Evolutionary conservation across 2,113 vertebrate species (phyloP).

Genomic region (Salvator merianae): DNA sequence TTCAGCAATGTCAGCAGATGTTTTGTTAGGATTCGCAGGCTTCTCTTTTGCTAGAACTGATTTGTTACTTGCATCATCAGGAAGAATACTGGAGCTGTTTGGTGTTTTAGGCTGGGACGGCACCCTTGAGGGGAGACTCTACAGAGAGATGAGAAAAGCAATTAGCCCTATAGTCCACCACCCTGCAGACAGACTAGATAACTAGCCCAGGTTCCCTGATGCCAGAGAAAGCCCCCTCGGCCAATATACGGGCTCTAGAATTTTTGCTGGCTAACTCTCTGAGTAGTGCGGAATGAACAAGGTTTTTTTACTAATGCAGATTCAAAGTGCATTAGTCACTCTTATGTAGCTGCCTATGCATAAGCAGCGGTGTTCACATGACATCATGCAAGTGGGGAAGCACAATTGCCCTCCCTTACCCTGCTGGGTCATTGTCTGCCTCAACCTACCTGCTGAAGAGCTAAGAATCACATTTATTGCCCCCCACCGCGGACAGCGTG

Average conservation of each 20-base stretch:
- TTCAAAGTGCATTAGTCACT: too few relatives aligned
- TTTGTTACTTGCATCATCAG: accelerated
- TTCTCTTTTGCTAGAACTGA: background rate
- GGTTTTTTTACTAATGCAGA: too few relatives aligned
- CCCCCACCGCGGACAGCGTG: too few relatives aligned
- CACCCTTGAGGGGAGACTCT: constrained; percentile 1
- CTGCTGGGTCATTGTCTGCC: too few relatives aligned
- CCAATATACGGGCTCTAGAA: background rate
- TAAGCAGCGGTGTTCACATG: too few relatives aligned
- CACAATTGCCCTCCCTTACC: too few relatives aligned
- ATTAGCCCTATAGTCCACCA: background rate
- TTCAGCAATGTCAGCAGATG: background rate
- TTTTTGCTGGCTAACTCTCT: too few relatives aligned
- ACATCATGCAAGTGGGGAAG: too few relatives aligned
- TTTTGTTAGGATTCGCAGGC: background rate
- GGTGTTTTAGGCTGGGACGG: background rate
- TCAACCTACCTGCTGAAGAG: too few relatives aligned
- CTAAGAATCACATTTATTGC: too few relatives aligned
- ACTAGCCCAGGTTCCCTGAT: background rate
- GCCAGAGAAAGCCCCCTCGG: background rate
- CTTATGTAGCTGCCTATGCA: too few relatives aligned
- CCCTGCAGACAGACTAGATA: background rate
- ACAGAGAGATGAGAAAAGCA: background rate
- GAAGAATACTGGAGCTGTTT: background rate
- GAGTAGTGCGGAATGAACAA: too few relatives aligned